Percentiles rank a stretch among this genome's conserved stretches.
Conservation (phyloP, 2,113 vertebrate genomes). For the Prinia subflava region DNA sequence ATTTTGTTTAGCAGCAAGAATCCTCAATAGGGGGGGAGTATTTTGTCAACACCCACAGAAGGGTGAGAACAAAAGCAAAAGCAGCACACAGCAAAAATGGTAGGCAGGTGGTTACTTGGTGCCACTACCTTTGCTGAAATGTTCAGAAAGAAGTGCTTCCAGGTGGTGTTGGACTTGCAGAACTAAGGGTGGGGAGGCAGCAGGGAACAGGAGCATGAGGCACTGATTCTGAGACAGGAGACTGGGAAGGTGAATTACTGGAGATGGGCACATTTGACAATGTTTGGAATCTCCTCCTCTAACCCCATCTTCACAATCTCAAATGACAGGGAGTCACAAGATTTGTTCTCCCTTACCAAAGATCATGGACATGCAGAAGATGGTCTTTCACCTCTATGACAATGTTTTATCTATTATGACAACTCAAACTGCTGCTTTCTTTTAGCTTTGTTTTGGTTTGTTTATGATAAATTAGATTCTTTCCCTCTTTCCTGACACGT, state of each 20-base stretch:
- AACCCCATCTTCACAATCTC: background rate
- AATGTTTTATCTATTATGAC: fast-evolving
- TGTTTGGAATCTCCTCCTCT: background rate
- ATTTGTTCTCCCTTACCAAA: background rate
- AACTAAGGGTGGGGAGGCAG: background rate
- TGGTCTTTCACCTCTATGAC: background rate
- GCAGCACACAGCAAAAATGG: background rate
- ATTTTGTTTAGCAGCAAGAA: background rate
- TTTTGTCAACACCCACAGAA: background rate
- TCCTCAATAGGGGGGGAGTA: background rate
- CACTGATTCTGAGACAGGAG: background rate
- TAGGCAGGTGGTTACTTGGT: background rate
- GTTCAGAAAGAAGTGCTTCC: background rate
- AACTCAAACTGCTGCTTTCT: background rate
- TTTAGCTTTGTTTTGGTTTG: background rate
- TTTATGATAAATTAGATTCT: background rate
- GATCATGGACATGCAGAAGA: background rate
- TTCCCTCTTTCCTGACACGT: background rate
- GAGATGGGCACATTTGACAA: fast-evolving
- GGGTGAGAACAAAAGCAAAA: background rate
- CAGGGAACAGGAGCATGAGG: fast-evolving
- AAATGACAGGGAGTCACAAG: background rate
- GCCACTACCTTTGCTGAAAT: background rate
- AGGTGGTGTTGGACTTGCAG: background rate
- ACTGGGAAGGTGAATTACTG: background rate